Base-by-base conservation (phyloP, 92 coral and sea anemone species). In the Blastomussa wellsi region DNA sequence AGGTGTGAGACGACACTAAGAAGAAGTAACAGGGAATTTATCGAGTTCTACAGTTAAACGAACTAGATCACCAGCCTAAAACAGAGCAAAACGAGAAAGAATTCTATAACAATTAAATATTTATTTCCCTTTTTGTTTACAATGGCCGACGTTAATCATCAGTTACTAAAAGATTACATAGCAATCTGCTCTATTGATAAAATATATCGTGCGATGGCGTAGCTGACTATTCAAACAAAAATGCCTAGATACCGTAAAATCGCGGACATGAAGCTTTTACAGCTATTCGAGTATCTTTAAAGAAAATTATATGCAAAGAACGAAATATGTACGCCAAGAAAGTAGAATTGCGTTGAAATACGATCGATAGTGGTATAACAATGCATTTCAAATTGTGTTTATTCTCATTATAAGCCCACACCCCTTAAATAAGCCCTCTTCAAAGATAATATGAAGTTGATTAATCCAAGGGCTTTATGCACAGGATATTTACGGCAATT, bases 131-230 rank as follows among this genome's bases (percentile, higher is more conserved):
- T 29, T 44, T 13, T 42, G 28, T 64, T 42, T 80, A 67, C 84
- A 41, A 9, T 28, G 22, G 9, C 73, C 37, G 52, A 44, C 66
- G 51, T 4, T 24, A 8, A 39, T 9, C 42, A 29, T 51, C 72
- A 33, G 82, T 55, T 33, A 55, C 81, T 35, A 1, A 67, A 28
- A 4, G 44, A 80, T 33, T 80, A 80, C 74, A 66, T 3, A 51
- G 75, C 74, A 66, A 66, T 80, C 84, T 33, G 60, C 36, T 42
- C n/a, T 41, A 26, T 17, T n/a, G 28, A 41, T 22, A 64, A 80
- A 37, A 47, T 70, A 7, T 6, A 33, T 38, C n/a, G 48, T 36
- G 17, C 42, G 75, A 70, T 8, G 26, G 48, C 75, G 44, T n/a
- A 33, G 44, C n/a, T 16, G 75, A 70, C 7, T 19, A 36, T 16